Evolutionary conservation across 2,113 vertebrate species (phyloP).

Genomic region (Mesocricetus auratus): DNA sequence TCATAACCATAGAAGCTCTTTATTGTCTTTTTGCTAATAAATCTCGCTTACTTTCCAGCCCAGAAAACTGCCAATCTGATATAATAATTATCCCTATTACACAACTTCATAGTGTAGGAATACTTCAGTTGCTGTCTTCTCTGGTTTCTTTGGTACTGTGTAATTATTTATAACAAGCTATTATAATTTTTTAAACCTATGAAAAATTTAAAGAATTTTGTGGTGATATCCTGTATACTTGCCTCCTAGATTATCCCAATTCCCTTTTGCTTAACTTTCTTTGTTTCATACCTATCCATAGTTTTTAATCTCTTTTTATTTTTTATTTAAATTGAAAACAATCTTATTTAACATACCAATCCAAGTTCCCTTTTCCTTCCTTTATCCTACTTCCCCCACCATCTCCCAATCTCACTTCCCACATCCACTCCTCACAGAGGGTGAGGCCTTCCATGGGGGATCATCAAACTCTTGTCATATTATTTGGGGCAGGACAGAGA

Average conservation of each 20-base stretch:
- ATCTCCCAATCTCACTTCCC: too few relatives aligned
- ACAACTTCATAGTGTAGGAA: background rate
- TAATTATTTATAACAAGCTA: background rate
- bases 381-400: too few relatives aligned
- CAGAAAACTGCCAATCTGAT: background rate
- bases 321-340: too few relatives aligned
- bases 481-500: too few relatives aligned
- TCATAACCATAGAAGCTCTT: too few relatives aligned
- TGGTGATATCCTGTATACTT: background rate
- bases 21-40: background rate
- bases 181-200: background rate
- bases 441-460: too few relatives aligned
- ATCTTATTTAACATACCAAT: too few relatives aligned
- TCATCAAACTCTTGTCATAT: too few relatives aligned
- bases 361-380: too few relatives aligned
- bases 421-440: too few relatives aligned
- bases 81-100: background rate
- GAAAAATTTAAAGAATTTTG: background rate
- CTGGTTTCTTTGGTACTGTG: background rate
- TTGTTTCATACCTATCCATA: background rate
- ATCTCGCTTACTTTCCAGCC: background rate
- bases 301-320: too few relatives aligned
- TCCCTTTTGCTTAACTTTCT: background rate
- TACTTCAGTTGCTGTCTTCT: background rate
- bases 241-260: background rate